Evolutionary conservation across 2,797 vertebrate species (phyloP).

Genomic region (Nothura maculosa): DNA sequence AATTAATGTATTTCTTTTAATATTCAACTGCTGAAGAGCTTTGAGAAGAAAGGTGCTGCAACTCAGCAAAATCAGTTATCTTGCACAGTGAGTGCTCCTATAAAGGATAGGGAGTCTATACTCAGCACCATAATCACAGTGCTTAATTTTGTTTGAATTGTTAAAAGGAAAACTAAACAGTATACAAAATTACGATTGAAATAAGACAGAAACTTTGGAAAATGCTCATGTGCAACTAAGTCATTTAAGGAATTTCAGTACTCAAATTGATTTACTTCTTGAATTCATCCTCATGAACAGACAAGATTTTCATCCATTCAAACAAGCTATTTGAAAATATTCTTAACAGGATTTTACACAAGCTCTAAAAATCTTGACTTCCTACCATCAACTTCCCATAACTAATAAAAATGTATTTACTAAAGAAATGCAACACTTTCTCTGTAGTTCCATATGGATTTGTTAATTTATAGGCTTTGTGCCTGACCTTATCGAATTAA

Average conservation of each 20-base stretch:
- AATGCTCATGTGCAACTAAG: neutral
- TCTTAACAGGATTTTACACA: neutral
- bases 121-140: neutral
- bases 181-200: neutral
- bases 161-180: neutral
- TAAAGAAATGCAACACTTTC: neutral
- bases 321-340: neutral
- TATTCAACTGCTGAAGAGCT: neutral
- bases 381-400: neutral
- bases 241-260: neutral
- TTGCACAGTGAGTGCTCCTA: neutral
- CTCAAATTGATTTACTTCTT: neutral
- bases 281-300: neutral
- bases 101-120: neutral
- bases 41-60: neutral
- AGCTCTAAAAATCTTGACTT: neutral
- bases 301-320: neutral
- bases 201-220: neutral
- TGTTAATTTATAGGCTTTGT: neutral
- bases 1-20: neutral
- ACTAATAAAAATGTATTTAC: neutral
- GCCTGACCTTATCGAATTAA: constrained; percentile 12
- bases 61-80: neutral
- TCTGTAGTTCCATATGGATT: neutral
- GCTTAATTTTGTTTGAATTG: neutral